Evolutionary conservation across 2,888 invertebrate species (phyloP).

Genomic region (Nomada lathburiana): DNA sequence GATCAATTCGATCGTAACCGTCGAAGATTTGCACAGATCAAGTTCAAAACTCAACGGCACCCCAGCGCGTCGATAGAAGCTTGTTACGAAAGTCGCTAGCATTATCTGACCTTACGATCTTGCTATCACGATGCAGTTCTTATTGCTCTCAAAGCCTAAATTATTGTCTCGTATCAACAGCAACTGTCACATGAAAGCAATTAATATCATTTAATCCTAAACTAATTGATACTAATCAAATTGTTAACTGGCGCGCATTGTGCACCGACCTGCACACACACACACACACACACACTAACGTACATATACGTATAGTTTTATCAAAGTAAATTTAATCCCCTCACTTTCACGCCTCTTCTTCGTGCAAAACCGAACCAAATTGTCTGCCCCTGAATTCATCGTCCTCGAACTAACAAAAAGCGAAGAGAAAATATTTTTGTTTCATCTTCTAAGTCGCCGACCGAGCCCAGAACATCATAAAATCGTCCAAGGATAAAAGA

Average conservation of each 20-base stretch:
- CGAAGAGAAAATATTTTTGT: too few relatives aligned
- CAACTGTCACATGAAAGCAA: conserved; percentile 32
- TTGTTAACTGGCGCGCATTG: background rate
- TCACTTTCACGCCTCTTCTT: too few relatives aligned
- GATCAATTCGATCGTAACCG: background rate
- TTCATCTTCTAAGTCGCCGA: too few relatives aligned
- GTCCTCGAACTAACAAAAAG: too few relatives aligned
- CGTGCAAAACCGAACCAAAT: too few relatives aligned
- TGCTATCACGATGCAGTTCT: conserved; percentile 30
- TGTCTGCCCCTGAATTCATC: too few relatives aligned
- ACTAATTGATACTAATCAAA: conserved; percentile 13
- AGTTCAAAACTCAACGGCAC: conserved; percentile 22
- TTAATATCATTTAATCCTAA: conserved; percentile 45
- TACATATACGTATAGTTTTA: too few relatives aligned
- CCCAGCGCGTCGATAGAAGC: conserved; percentile 1
- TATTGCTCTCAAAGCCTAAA: conserved; percentile 37
- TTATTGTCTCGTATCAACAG: conserved; percentile 17
- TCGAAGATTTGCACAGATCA: background rate
- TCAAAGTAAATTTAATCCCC: too few relatives aligned
- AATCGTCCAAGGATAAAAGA: background rate
- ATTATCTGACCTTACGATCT: conserved; percentile 27
- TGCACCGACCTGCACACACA: background rate
- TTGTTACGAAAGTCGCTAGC: conserved; percentile 14
- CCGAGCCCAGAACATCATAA: too few relatives aligned
- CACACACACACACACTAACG: too few relatives aligned